phyloP scores from a whole-genome alignment of 2,797 vertebrate genomes.

The Xiphorhynchus erythropygius region DNA sequence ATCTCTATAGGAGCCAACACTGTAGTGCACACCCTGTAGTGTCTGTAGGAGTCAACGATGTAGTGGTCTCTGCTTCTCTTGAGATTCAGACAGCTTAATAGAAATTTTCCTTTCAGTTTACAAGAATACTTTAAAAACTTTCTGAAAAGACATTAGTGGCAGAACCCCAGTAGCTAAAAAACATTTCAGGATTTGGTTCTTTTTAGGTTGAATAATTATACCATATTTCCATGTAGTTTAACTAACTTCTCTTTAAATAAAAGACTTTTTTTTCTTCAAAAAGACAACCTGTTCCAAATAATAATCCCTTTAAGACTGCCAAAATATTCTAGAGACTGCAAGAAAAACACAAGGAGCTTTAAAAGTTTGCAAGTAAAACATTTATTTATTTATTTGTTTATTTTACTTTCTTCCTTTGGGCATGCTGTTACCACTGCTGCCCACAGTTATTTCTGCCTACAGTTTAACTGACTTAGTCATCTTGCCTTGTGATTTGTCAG shows the following conservation, averaged over 20 bases:
- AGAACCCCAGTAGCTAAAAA: neutral
- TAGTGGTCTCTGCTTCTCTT: neutral
- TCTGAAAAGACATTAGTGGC: neutral
- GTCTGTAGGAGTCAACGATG: too few relatives aligned
- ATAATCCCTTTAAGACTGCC: neutral
- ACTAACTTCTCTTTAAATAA: neutral
- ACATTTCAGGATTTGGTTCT: neutral
- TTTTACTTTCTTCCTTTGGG: neutral
- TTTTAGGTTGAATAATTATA: neutral
- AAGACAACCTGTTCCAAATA: neutral
- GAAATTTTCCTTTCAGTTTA: neutral
- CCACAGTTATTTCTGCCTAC: neutral
- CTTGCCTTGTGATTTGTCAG: neutral
- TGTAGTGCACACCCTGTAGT: neutral
- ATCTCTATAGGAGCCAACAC: neutral
- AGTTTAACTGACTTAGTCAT: neutral
- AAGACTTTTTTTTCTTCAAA: neutral
- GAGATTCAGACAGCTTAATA: neutral
- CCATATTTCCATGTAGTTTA: neutral
- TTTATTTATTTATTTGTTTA: neutral
- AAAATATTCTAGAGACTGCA: neutral
- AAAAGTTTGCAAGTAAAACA: neutral
- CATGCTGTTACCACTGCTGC: neutral
- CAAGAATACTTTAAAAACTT: neutral
- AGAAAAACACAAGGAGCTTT: neutral